Conservation (phyloP, 1,140 invertebrate genomes). For the Aphaenogaster floridana region DNA sequence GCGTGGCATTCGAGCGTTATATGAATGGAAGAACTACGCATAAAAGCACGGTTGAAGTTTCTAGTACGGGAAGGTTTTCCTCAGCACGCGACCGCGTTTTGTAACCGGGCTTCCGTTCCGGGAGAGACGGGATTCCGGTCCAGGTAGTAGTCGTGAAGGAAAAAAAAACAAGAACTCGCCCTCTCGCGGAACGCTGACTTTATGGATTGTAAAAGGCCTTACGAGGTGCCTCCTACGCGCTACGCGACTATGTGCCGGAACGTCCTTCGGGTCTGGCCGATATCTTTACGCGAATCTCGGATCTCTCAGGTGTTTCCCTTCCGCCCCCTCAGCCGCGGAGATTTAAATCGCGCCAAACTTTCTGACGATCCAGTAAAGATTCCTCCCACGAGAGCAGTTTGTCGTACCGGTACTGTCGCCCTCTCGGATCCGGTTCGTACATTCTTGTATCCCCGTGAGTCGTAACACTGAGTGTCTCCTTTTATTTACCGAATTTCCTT, state of each 20-base stretch:
- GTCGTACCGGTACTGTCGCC: conserved; percentile 13
- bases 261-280: background rate
- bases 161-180: conserved; percentile 20
- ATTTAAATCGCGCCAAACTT: conserved; percentile 64
- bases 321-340: background rate
- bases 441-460: conserved; percentile 10
- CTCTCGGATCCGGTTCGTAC: conserved; percentile 30
- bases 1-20: background rate
- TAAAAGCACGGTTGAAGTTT: background rate
- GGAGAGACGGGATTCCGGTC: conserved; percentile 13
- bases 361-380: conserved; percentile 45
- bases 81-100: background rate
- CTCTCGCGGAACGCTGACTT: conserved; percentile 33
- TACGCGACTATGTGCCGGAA: background rate
- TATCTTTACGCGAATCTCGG: conserved; percentile 58
- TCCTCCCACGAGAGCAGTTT: conserved; percentile 49
- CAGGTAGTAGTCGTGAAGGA: background rate
- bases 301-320: conserved; percentile 42
- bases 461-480: conserved; percentile 7
- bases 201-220: conserved; percentile 62
- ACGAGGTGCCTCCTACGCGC: conserved; percentile 35
- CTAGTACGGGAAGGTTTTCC: conserved; percentile 14
- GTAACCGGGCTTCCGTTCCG: conserved; percentile 21
- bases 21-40: background rate
- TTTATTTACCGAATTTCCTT: conserved; percentile 4